Conservation (phyloP, 2,113 vertebrate species). For the Chunga burmeisteri region DNA sequence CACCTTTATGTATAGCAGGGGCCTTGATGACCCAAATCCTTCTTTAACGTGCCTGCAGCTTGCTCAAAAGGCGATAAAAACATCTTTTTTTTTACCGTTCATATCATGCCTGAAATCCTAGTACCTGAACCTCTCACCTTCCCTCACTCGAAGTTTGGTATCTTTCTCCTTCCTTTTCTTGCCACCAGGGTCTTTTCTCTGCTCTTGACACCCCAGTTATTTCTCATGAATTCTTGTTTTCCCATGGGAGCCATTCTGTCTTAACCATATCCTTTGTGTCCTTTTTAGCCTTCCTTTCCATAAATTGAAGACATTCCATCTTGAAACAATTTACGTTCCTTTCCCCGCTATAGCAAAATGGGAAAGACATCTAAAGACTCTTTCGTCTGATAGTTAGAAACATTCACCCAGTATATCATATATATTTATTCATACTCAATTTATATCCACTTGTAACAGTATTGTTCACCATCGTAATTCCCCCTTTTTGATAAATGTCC, state of each 20-base stretch:
- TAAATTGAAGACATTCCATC: background rate
- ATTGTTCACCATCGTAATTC: background rate
- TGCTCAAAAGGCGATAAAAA: background rate
- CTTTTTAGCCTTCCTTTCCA: background rate
- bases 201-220: background rate
- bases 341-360: background rate
- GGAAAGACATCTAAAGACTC: background rate
- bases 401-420: background rate
- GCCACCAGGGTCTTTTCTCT: background rate
- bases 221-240: background rate
- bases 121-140: background rate
- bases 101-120: accelerated
- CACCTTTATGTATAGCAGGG: background rate
- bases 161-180: background rate
- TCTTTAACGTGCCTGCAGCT: background rate
- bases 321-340: background rate
- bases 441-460: background rate
- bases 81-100: background rate
- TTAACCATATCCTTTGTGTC: background rate
- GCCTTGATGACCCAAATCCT: conserved; percentile 6
- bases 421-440: background rate
- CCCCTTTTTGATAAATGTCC: background rate
- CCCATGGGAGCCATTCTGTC: background rate
- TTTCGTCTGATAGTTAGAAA: background rate
- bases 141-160: background rate